Conservation (phyloP, 2,113 vertebrate species). For the Pseudonaja textilis region DNA sequence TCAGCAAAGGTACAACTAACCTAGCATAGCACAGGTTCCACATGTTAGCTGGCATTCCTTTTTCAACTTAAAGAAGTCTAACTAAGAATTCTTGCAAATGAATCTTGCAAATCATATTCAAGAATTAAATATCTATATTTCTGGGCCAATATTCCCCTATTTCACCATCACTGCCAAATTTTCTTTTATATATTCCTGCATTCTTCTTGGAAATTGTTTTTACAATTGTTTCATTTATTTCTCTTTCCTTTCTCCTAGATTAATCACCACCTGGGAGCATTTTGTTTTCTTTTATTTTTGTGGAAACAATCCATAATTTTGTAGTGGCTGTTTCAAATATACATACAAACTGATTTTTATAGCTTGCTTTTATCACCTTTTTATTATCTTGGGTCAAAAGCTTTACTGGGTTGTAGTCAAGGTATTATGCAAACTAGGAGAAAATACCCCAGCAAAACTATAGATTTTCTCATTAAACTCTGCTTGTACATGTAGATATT, state of each 20-base stretch:
- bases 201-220: slow-evolving; percentile 15
- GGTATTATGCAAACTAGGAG: slow-evolving; percentile 84
- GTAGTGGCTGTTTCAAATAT: slow-evolving; percentile 59
- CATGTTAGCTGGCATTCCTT: background rate
- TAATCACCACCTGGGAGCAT: background rate
- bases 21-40: background rate
- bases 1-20: background rate
- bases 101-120: background rate
- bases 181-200: background rate
- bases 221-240: slow-evolving; percentile 9
- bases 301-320: slow-evolving; percentile 65
- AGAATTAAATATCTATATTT: background rate
- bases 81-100: background rate
- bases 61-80: background rate
- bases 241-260: background rate
- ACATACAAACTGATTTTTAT: slow-evolving; percentile 69
- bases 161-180: background rate
- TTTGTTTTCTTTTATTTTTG: slow-evolving; percentile 50
- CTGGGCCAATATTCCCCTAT: background rate
- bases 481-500: slow-evolving; percentile 81
- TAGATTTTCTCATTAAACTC: slow-evolving; percentile 85
- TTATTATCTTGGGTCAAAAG: slow-evolving; percentile 81
- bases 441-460: slow-evolving; percentile 81
- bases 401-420: slow-evolving; percentile 81
- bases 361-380: slow-evolving; percentile 77